A percentile compares a stretch with the other conserved stretches of the same genome.
These are phyloP conservation scores for Bombyx mandarina DNA, from an alignment of 1,140 invertebrate species.

Conservation along the genomic window DNA sequence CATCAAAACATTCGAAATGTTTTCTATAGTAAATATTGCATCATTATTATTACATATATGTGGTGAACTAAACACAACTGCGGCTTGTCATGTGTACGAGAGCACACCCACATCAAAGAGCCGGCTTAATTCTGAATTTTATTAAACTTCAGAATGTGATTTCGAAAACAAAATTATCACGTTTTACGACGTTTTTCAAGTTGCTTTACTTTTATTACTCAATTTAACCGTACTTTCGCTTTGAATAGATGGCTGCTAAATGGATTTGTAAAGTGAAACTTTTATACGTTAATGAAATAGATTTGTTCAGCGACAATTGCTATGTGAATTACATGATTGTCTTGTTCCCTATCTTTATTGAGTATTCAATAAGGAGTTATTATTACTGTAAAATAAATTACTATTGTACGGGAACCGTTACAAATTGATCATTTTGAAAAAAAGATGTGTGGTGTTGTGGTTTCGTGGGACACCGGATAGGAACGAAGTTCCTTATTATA, in stretches of 20 bases:
- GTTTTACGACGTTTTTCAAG: slow-evolving; percentile 16
- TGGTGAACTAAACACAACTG: not conserved
- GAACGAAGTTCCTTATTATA: too few relatives aligned
- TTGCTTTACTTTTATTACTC: slow-evolving; percentile 14
- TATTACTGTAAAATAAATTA: too few relatives aligned
- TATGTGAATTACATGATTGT: too few relatives aligned
- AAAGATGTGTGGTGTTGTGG: too few relatives aligned
- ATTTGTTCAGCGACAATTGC: not conserved
- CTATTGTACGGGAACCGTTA: too few relatives aligned
- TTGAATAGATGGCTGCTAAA: slow-evolving; percentile 4
- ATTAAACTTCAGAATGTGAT: slow-evolving; percentile 15
- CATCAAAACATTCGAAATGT: too few relatives aligned
- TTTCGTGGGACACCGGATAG: too few relatives aligned
- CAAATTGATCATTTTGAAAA: too few relatives aligned
- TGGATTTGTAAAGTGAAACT: slow-evolving; percentile 6
- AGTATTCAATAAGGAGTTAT: too few relatives aligned
- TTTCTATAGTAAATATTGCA: too few relatives aligned
- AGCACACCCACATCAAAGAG: slow-evolving; percentile 13
- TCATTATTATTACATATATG: too few relatives aligned
- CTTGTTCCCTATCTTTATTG: too few relatives aligned
- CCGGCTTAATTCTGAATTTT: slow-evolving; percentile 13
- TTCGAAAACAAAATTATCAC: slow-evolving; percentile 13
- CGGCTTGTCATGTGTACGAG: not conserved
- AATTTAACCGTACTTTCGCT: slow-evolving; percentile 3
- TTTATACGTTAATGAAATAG: not conserved